phyloP scores from a whole-genome alignment of 2,888 invertebrate genomes.

The Hypena proboscidalis region DNA sequence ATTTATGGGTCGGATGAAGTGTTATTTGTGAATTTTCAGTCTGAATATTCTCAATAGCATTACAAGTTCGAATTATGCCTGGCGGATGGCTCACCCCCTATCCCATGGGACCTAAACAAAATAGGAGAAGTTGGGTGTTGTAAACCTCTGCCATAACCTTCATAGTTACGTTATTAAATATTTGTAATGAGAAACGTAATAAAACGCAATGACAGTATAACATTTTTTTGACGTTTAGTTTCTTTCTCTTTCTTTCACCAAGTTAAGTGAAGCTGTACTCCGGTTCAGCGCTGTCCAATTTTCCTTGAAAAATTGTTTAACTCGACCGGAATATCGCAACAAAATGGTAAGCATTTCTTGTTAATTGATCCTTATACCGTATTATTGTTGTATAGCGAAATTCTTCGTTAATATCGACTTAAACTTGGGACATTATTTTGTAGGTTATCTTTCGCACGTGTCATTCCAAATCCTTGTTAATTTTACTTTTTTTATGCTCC shows the following conservation, averaged over 20 bases:
- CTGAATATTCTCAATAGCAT: no score
- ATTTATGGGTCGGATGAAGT: no score
- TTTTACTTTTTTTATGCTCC: no score
- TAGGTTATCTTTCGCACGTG: slow-evolving; percentile 73
- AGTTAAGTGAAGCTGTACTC: slow-evolving; percentile 74
- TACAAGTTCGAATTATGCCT: no score
- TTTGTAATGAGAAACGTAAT: slow-evolving; percentile 7
- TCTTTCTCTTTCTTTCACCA: slow-evolving; percentile 59
- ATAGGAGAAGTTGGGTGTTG: no score
- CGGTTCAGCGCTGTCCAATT: slow-evolving; percentile 97
- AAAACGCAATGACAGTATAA: slow-evolving; percentile 2
- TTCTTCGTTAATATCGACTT: no score
- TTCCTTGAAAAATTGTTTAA: slow-evolving; percentile 88
- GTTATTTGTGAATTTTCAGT: no score
- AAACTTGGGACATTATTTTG: slow-evolving; percentile 15
- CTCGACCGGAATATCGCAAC: slow-evolving; percentile 90
- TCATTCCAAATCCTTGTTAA: slow-evolving; percentile 2
- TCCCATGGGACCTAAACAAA: no score
- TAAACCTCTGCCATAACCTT: no score
- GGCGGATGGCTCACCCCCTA: no score
- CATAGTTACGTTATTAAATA: neutral
- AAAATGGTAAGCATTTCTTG: slow-evolving; percentile 89
- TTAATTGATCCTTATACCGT: no score
- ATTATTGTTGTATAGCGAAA: no score
- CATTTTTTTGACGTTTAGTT: slow-evolving; percentile 9